Base-by-base conservation (phyloP, 2,888 invertebrate species). In the Bugulina stolonifera region DNA sequence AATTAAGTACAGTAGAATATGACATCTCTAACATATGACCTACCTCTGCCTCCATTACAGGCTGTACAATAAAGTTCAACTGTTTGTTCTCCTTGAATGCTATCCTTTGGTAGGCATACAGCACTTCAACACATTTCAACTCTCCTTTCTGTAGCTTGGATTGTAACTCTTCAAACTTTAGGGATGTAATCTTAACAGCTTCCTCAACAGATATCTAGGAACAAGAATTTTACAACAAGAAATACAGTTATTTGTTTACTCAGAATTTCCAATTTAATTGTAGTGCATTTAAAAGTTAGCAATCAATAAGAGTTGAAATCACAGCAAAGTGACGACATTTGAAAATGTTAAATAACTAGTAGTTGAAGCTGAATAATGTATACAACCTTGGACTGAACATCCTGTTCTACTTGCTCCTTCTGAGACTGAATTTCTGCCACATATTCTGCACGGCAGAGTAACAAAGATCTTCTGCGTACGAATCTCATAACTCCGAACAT, bases 61-160 rank as follows among this genome's bases (percentile, higher is more conserved):
- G 80, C 64, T 80, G 80, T 0, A 77, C 75, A 34, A 81, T 73
- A 72, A 79, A 80, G 73, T 80, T 82, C 58, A 73, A 75, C 52
- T 77, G 76, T 70, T 72, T 72, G 10, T 43, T 43, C 18, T 43
- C 43, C 5, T 43, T 43, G 43, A 43, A 29, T 3, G 52, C 27
- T 10, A 43, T 18, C 18, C 43, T 43, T 18, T 43, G 43, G 18
- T 10, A 43, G 43, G 43, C 43, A 43, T 43, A 43, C 18, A 43
- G 18, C 10, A 43, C 43, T 43, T 43, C 43, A 43, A 43, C 18
- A 18, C 43, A 43, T 10, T 5, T 10, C 5, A 43, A 18, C 43
- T 43, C 43, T 43, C 43, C 43, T 18, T 43, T 43, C 43, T 43
- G 43, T 43, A 43, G 43, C 43, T 43, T 43, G 3, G 43, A 43